Evolutionary conservation across 2,888 invertebrate species (phyloP).

Genomic region (Prosopocoilus inquinatus): DNA sequence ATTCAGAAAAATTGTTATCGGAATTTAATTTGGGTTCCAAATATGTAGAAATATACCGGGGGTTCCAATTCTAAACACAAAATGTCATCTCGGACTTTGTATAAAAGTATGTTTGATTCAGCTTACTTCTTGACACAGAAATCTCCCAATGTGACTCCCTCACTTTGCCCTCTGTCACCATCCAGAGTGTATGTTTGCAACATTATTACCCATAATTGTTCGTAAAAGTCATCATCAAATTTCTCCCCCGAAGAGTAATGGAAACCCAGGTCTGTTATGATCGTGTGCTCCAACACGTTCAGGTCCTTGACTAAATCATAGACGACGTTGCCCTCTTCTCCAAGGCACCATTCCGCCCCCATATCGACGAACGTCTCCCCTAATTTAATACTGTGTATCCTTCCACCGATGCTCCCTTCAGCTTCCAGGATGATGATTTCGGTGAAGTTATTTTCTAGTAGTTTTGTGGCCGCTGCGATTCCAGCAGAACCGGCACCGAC

Average conservation of each 20-base stretch:
- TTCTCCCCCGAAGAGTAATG: conserved; percentile 37
- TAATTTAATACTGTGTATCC: conserved; percentile 33
- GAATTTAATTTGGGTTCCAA: no score
- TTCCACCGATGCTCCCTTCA: conserved; percentile 46
- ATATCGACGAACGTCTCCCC: conserved; percentile 33
- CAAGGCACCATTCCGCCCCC: conserved; percentile 50
- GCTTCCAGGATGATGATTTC: conserved; percentile 53
- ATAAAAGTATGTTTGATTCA: no score
- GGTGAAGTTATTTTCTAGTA: conserved; percentile 51
- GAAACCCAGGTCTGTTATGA: conserved; percentile 37
- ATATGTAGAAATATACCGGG: no score
- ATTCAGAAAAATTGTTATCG: no score
- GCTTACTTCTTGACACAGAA: conserved; percentile 21
- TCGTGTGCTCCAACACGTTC: conserved; percentile 45
- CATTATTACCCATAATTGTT: conserved; percentile 18
- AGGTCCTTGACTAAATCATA: conserved; percentile 42
- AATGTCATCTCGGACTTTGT: no score
- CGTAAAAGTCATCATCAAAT: conserved; percentile 30
- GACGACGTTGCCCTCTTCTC: conserved; percentile 44
- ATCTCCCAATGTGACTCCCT: conserved; percentile 20
- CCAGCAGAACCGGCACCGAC: conserved; percentile 61
- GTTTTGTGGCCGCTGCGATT: conserved; percentile 54
- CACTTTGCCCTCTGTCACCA: conserved; percentile 11
- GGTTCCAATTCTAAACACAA: no score
- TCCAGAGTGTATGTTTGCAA: conserved; percentile 19